phyloP scores from a whole-genome alignment of 2,113 vertebrate genomes.

The Edolisoma coerulescens region DNA sequence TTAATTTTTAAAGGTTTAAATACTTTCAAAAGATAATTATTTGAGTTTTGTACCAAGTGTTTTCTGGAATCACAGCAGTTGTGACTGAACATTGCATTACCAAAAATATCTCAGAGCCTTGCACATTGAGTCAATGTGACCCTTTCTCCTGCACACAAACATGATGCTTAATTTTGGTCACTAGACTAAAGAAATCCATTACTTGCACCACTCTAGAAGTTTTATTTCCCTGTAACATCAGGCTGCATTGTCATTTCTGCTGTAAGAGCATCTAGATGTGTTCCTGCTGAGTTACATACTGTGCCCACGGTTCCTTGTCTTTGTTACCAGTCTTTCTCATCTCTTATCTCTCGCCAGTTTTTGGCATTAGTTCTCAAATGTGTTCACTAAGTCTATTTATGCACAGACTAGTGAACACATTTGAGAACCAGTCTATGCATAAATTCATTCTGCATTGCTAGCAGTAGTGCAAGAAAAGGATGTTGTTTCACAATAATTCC shows the following conservation, averaged over 20 bases:
- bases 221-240: not conserved
- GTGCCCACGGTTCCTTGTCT: not conserved
- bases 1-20: not conserved
- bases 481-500: not conserved
- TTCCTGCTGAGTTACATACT: not conserved
- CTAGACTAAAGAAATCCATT: not conserved
- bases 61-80: not conserved
- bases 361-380: not conserved
- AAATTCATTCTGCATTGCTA: not conserved
- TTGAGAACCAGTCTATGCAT: too few species aligned
- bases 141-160: not conserved
- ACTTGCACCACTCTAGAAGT: not conserved
- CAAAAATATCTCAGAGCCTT: not conserved
- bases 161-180: accelerated
- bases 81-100: not conserved
- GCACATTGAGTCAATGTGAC: not conserved
- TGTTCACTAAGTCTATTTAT: not conserved
- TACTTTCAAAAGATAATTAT: not conserved
- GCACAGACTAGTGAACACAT: too few species aligned
- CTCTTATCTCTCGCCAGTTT: not conserved
- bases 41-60: not conserved
- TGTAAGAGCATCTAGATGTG: not conserved
- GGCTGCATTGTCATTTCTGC: not conserved
- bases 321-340: not conserved
- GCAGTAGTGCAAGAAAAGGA: not conserved